phyloP scores from a whole-genome alignment of 2,113 vertebrate genomes.

The Psilopogon haemacephalus region DNA sequence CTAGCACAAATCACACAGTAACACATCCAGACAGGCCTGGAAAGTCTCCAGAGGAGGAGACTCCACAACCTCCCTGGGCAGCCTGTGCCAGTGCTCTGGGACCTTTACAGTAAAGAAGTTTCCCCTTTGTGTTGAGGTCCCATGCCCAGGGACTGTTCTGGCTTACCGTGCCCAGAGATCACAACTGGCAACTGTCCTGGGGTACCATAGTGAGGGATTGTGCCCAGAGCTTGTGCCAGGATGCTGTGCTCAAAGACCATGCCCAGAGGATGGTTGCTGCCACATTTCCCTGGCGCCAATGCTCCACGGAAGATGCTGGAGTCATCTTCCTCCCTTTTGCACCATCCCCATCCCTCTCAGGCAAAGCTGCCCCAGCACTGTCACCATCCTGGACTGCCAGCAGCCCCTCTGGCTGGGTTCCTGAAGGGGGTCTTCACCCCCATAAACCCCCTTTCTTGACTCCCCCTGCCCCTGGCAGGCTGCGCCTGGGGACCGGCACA shows the following conservation, averaged over 20 bases:
- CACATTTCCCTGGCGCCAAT: not conserved
- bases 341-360: accelerated
- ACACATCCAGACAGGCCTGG: no score
- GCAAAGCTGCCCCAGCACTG: accelerated
- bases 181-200: not conserved
- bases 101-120: no score
- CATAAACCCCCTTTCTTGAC: not conserved
- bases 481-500: not conserved
- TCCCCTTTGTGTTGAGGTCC: no score
- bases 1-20: no score
- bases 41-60: no score
- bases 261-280: not conserved
- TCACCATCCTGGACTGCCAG: not conserved
- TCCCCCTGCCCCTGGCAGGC: not conserved
- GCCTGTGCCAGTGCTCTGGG: no score
- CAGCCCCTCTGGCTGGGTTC: not conserved
- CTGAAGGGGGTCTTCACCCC: accelerated
- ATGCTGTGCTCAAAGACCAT: accelerated
- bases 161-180: not conserved
- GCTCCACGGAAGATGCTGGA: no score
- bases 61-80: no score
- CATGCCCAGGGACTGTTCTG: accelerated
- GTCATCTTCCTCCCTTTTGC: not conserved
- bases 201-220: not conserved
- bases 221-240: accelerated